Conservation (phyloP, 2,113 vertebrate genomes). For the Pardalotus punctatus region DNA sequence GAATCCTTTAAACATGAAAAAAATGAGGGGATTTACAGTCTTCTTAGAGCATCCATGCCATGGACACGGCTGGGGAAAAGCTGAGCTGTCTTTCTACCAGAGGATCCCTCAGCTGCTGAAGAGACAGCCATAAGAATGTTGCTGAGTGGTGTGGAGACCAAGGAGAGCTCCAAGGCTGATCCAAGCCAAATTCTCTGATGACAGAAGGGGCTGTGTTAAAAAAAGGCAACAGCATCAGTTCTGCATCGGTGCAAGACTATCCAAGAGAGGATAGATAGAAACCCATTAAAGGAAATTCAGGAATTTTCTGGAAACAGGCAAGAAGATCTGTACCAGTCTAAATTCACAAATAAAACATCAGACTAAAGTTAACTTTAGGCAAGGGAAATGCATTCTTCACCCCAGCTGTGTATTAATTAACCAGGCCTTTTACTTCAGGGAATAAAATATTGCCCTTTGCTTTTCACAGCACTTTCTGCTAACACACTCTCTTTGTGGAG, state of each 20-base stretch:
- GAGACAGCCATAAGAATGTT: not conserved
- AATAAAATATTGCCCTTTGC: conserved; percentile 29
- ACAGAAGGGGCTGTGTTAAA: not conserved
- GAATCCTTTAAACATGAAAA: not conserved
- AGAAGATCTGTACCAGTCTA: not conserved
- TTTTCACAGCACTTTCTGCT: not conserved
- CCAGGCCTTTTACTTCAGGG: not conserved
- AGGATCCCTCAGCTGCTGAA: not conserved
- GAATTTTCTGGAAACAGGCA: not conserved
- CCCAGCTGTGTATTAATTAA: conserved; percentile 35
- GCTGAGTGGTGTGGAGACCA: not conserved
- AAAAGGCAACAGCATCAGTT: not conserved
- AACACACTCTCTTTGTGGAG: conserved; percentile 10
- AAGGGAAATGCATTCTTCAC: not conserved
- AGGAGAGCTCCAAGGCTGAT: not conserved
- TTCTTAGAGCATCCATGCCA: not conserved
- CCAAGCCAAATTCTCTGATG: not conserved
- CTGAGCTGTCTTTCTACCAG: not conserved
- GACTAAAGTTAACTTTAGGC: not conserved
- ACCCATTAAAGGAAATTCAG: not conserved
- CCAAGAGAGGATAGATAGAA: not conserved
- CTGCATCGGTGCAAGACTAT: not conserved
- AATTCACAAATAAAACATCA: not conserved
- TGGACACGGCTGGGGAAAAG: not conserved
- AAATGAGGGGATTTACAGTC: not conserved